Evolutionary conservation across 1,140 invertebrate species (phyloP), one percentile per base, ranked within the genome.

Genomic region (Matsumurasca onukii): DNA sequence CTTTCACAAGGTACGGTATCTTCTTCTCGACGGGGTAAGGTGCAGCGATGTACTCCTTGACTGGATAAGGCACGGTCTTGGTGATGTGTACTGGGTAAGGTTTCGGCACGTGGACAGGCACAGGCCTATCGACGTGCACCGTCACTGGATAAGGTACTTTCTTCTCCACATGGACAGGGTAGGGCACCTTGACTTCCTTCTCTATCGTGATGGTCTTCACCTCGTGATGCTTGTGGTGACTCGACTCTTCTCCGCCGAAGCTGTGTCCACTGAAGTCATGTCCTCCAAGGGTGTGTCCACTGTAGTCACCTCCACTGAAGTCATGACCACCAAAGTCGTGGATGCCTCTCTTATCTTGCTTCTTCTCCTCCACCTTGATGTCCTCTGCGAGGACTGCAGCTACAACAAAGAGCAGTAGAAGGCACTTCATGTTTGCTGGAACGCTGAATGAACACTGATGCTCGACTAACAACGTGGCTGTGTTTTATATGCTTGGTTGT

Each of bases 51-150:
- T 84, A 82, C 77, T 89, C 89, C 75, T 90, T 88, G 0, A 91
- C 88, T 30, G 88, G 86, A 64, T 87, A 86, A 1, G 89, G 89
- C 0, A 74, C 67, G 74, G 59, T 65, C 39, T 76, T 76, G 51
- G 70, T 71, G 22, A 76, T 73, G 45, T 74, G 64, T 12, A 75
- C 70, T 3, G 71, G 73, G 66, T 74, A 74, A 15, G 74, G 88
- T 48, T 68, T 73, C 30, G 67, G 68, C 1, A 73, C 69, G 1
- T 61, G 67, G 30, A 66, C 49, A 17, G 73, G 73, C 17, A 69
- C 68, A 15, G 89, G 89, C 77, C 88, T 91, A 78, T 91, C 89
- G 24, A 92, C 88, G 31, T 84, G 83, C 45, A 89, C 86, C 75
- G 88, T 88, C 3, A 88, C 85, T 76, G 89, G 88, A 74, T 85